Percentiles rank a stretch among this genome's conserved stretches.
phyloP scores from a whole-genome alignment of 2,797 vertebrate species.

The Epinephelus awoara region DNA sequence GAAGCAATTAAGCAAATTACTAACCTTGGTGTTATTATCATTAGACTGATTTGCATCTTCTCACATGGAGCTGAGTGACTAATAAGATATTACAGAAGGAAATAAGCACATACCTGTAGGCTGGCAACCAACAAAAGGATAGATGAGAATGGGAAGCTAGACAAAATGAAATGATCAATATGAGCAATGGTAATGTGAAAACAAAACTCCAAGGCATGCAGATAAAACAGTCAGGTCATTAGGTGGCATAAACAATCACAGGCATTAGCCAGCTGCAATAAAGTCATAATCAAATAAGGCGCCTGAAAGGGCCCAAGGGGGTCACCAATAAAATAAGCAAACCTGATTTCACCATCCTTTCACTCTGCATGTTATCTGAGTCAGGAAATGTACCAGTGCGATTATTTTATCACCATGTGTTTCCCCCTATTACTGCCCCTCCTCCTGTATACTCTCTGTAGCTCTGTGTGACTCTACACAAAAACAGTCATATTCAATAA shows the following conservation, averaged over 20 bases:
- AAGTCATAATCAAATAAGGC: slow-evolving; percentile 58
- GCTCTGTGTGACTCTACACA: slow-evolving; percentile 7
- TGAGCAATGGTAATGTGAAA: slow-evolving; percentile 15
- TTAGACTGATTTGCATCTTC: slow-evolving; percentile 20
- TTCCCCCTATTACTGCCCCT: slow-evolving; percentile 28
- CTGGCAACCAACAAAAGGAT: background rate
- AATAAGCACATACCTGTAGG: slow-evolving; percentile 15
- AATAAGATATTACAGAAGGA: background rate
- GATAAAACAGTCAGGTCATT: slow-evolving; percentile 35
- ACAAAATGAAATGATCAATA: slow-evolving; percentile 22
- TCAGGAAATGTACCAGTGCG: slow-evolving; percentile 41
- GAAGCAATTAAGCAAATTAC: slow-evolving; percentile 25
- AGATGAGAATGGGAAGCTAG: slow-evolving; percentile 8
- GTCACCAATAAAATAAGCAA: slow-evolving; percentile 48
- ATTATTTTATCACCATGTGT: slow-evolving; percentile 38
- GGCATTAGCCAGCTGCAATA: slow-evolving; percentile 41
- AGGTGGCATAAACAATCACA: slow-evolving; percentile 51
- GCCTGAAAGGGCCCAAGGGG: slow-evolving; percentile 25
- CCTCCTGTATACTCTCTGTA: background rate
- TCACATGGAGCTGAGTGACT: slow-evolving; percentile 18
- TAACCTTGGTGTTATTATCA: slow-evolving; percentile 5
- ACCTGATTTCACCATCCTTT: slow-evolving; percentile 50
- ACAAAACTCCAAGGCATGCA: slow-evolving; percentile 30
- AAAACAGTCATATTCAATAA: background rate
- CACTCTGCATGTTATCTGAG: slow-evolving; percentile 26